Percentiles rank a stretch among this genome's conserved stretches.
These are phyloP conservation scores for Etheostoma nigrum DNA, from an alignment of 2,797 vertebrate genomes.

Conservation along the genomic window DNA sequence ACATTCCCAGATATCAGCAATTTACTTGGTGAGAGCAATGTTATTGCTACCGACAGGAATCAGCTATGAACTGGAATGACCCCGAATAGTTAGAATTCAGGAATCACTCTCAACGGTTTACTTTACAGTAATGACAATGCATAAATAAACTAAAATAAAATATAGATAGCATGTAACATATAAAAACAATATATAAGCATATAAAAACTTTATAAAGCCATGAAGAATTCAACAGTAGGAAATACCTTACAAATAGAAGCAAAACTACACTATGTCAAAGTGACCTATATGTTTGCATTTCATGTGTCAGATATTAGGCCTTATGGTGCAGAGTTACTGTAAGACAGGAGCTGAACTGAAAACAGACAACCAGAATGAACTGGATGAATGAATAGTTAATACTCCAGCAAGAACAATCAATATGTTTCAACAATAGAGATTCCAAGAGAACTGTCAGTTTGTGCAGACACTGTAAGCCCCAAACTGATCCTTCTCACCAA, in stretches of 20 bases:
- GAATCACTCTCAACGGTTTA: background rate
- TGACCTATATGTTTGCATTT: background rate
- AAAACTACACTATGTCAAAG: conserved; percentile 1
- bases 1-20: background rate
- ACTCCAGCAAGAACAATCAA: conserved; percentile 55
- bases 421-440: conserved; percentile 49
- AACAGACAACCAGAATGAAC: conserved; percentile 44
- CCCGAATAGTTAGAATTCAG: background rate
- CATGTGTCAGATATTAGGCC: conserved; percentile 7
- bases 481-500: conserved; percentile 5
- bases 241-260: background rate
- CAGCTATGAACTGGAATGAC: background rate
- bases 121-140: background rate
- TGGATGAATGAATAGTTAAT: conserved; percentile 57
- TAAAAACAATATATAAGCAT: background rate
- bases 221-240: background rate
- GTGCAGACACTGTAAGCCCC: conserved; percentile 13
- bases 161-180: background rate
- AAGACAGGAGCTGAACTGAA: conserved; percentile 28
- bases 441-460: conserved; percentile 25
- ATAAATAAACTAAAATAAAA: background rate
- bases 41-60: background rate
- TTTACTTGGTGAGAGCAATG: background rate
- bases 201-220: background rate
- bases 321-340: background rate